Conservation (phyloP, 2,888 invertebrate genomes). For the Ditula angustiorana region DNA sequence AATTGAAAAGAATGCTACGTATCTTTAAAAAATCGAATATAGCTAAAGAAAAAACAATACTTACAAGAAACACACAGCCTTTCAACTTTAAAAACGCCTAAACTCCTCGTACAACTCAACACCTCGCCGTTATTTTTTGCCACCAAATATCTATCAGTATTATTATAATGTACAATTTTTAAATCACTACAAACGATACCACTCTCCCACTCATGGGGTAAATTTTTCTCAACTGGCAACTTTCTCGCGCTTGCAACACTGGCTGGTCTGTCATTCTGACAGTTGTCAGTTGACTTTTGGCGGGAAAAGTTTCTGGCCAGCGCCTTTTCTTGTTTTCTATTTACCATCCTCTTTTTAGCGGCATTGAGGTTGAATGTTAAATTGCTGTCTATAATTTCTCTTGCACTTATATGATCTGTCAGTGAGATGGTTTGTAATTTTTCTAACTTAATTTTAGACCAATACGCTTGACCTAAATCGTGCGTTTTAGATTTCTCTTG, state of each 20-base stretch:
- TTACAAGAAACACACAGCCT: constrained; percentile 66
- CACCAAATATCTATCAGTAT: constrained; percentile 64
- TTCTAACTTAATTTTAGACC: constrained; percentile 72
- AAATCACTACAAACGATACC: constrained; percentile 68
- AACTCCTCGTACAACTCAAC: constrained; percentile 60
- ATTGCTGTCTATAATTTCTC: constrained; percentile 41
- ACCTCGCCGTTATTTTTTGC: constrained; percentile 75
- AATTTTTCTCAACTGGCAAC: constrained; percentile 55
- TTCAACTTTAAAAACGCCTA: constrained; percentile 61
- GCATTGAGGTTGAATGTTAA: constrained; percentile 66
- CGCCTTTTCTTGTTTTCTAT: constrained; percentile 59
- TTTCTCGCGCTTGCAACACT: constrained; percentile 65
- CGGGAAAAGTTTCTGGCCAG: constrained; percentile 52
- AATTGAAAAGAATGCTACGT: too few species aligned
- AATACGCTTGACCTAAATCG: constrained; percentile 72
- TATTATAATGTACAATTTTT: constrained; percentile 62
- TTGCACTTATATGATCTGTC: constrained; percentile 57
- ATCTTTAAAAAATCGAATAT: too few species aligned
- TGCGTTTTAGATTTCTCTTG: constrained; percentile 62
- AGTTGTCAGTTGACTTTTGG: constrained; percentile 58
- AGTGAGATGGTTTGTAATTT: constrained; percentile 64
- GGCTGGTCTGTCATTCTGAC: constrained; percentile 59
- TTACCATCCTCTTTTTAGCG: constrained; percentile 64
- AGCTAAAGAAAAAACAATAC: constrained; percentile 45
- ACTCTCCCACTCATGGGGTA: constrained; percentile 60